A percentile compares a stretch with the other conserved stretches of the same genome.
Evolutionary conservation across 2,888 invertebrate genomes (phyloP).

Genomic region (Drosophila vallismaia): DNA sequence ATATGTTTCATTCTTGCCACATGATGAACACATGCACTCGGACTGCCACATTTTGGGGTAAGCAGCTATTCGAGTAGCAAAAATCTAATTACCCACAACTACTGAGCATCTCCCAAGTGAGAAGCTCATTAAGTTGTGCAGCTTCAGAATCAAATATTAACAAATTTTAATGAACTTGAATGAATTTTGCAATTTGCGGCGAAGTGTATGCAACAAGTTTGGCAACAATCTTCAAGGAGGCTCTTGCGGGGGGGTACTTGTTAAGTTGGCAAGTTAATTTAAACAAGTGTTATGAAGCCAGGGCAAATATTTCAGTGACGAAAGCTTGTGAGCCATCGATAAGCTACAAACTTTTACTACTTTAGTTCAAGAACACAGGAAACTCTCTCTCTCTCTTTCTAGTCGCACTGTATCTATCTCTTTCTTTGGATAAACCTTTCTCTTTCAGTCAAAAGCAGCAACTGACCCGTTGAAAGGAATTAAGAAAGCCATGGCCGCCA

Average conservation of each 20-base stretch:
- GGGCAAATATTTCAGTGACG: background rate
- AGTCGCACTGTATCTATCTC: background rate
- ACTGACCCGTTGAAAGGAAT: slow-evolving; percentile 18
- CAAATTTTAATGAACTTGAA: background rate
- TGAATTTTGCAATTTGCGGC: slow-evolving; percentile 1
- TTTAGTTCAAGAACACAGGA: slow-evolving; percentile 9
- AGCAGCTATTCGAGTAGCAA: background rate
- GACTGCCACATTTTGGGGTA: background rate
- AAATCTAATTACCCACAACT: background rate
- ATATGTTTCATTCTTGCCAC: slow-evolving; percentile 3
- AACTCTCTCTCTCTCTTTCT: background rate
- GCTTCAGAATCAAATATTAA: slow-evolving; percentile 1
- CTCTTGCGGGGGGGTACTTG: background rate
- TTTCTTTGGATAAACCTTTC: background rate
- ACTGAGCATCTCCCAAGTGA: background rate
- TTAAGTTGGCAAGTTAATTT: slow-evolving; percentile 1
- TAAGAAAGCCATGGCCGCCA: slow-evolving; percentile 29
- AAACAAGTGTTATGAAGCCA: background rate
- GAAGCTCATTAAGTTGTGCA: background rate
- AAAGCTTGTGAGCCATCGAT: slow-evolving; percentile 1
- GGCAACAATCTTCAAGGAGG: background rate
- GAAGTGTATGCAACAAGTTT: slow-evolving; percentile 5
- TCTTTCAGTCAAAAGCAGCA: background rate
- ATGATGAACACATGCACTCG: background rate
- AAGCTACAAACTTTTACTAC: slow-evolving; percentile 7